A percentile compares a stretch with the other conserved stretches of the same genome.
These are phyloP conservation scores for Carassius auratus DNA, from an alignment of 2,113 vertebrate species.

Conservation along the genomic window DNA sequence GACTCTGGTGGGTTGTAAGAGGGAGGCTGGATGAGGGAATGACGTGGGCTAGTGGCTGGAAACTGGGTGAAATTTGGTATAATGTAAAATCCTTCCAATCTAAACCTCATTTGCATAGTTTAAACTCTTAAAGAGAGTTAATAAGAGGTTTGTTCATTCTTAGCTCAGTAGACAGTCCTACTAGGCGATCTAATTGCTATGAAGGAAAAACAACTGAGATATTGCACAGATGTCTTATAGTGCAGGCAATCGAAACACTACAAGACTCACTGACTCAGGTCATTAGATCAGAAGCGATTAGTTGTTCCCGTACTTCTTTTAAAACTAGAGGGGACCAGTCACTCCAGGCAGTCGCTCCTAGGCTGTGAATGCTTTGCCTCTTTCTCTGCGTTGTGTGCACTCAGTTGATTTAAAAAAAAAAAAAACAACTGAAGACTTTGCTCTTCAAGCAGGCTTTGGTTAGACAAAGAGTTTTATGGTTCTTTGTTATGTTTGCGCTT, in stretches of 20 bases:
- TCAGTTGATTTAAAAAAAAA: no score
- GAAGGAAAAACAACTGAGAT: background rate
- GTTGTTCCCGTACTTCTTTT: no score
- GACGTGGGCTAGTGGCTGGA: background rate
- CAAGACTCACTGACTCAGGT: background rate
- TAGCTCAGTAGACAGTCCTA: background rate
- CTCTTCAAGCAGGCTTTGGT: no score
- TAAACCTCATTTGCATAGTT: background rate
- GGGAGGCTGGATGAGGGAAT: background rate
- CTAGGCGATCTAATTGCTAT: background rate
- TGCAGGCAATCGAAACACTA: background rate
- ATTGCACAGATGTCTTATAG: background rate
- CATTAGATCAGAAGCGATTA: no score
- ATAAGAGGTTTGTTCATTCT: background rate
- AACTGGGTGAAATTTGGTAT: background rate
- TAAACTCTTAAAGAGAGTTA: background rate
- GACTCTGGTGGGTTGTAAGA: constrained; percentile 45
- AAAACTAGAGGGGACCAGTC: no score
- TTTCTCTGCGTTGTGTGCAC: no score
- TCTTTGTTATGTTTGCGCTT: no score
- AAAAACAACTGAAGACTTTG: no score
- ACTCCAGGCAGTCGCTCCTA: no score
- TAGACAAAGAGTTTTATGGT: no score
- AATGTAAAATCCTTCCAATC: background rate
- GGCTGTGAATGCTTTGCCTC: no score